Evolutionary conservation across 2,888 invertebrate species (phyloP).

Genomic region (Phorcus lineatus): DNA sequence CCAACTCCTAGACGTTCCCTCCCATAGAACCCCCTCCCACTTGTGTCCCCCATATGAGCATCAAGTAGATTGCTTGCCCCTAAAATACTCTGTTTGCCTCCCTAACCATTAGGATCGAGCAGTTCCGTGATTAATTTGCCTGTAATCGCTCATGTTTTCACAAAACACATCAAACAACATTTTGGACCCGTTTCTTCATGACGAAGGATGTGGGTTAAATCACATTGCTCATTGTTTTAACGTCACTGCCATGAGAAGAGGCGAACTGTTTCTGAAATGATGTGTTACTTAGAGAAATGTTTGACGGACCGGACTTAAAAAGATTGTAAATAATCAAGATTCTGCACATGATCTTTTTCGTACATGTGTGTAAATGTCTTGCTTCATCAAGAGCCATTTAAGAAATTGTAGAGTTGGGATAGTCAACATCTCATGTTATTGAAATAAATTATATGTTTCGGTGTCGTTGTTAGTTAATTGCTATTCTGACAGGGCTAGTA

Average conservation of each 20-base stretch:
- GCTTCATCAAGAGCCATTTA: no score
- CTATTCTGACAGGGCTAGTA: no score
- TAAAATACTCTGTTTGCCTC: not conserved
- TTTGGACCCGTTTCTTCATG: not conserved
- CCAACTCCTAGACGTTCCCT: not conserved
- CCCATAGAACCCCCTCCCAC: not conserved
- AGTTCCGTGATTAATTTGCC: not conserved
- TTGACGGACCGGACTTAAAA: not conserved
- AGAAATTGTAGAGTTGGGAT: no score
- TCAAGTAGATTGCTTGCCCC: not conserved
- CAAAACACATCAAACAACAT: not conserved
- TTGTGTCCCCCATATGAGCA: not conserved
- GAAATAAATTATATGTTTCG: no score
- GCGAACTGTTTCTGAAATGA: not conserved
- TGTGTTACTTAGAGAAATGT: not conserved
- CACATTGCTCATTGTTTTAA: not conserved
- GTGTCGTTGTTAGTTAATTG: no score
- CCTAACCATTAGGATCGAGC: not conserved
- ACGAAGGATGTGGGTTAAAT: not conserved
- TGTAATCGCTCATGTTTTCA: slow-evolving; percentile 5
- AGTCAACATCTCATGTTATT: no score
- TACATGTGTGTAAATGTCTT: no score
- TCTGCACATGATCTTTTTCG: no score
- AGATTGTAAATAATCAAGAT: no score
- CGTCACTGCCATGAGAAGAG: not conserved